These are phyloP conservation scores for Pelecanoides urinatrix DNA, from an alignment of 2,113 vertebrate genomes.

Conservation along the genomic window DNA sequence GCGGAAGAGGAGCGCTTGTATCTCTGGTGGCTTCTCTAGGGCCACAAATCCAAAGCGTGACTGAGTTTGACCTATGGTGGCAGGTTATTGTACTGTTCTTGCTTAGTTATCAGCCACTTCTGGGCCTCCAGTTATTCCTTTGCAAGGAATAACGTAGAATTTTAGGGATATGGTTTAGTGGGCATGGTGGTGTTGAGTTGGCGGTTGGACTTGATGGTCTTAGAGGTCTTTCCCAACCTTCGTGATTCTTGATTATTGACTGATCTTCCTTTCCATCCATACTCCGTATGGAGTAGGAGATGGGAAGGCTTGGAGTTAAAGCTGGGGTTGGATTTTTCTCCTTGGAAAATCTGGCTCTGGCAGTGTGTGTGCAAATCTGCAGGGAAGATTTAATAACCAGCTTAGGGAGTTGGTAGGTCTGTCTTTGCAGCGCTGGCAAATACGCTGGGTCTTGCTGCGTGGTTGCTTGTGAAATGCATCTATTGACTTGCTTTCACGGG, in stretches of 20 bases:
- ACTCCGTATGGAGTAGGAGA: background rate
- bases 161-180: too few relatives aligned
- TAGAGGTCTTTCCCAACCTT: too few relatives aligned
- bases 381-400: background rate
- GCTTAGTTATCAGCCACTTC: background rate
- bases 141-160: background rate
- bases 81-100: background rate
- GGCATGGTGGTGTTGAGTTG: too few relatives aligned
- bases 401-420: background rate
- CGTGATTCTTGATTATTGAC: too few relatives aligned
- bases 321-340: background rate
- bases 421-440: background rate
- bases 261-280: background rate
- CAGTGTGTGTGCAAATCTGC: background rate
- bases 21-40: background rate
- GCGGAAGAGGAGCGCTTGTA: background rate
- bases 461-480: constrained; percentile 1
- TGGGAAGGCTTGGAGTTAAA: background rate
- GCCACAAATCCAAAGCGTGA: background rate
- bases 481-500: background rate
- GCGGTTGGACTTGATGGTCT: too few relatives aligned
- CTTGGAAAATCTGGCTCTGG: background rate
- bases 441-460: background rate
- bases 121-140: background rate
- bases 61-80: rapidly evolving